Evolutionary conservation across 2,113 vertebrate genomes (phyloP).

Genomic region (Ornithorhynchus anatinus): DNA sequence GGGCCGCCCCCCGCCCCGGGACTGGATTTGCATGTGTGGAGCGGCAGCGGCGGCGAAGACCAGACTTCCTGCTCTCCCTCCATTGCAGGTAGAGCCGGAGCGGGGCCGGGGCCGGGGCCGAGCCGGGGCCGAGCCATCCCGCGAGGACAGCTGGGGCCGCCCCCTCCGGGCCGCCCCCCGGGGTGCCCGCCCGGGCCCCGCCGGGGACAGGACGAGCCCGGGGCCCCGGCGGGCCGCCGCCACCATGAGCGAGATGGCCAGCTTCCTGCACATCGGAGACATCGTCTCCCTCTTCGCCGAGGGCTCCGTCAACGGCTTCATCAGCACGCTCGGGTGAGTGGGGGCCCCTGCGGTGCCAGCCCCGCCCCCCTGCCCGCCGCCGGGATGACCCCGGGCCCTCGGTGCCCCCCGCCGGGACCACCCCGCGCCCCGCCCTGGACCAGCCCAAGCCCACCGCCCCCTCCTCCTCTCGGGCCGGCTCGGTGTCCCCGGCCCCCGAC

Average conservation of each 20-base stretch:
- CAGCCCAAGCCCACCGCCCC: too few relatives aligned
- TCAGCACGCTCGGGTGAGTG: constrained; percentile 94
- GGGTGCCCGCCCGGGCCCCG: background rate
- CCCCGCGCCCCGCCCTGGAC: too few relatives aligned
- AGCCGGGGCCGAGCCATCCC: background rate
- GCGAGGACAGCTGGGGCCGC: constrained; percentile 3
- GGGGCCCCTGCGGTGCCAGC: background rate
- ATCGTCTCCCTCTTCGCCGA: constrained; percentile 97
- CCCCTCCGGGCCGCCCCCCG: background rate
- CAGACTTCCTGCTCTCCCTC: constrained; percentile 54
- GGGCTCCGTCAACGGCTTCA: constrained; percentile 96
- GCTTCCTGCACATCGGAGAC: constrained; percentile 96
- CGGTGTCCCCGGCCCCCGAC: too few relatives aligned
- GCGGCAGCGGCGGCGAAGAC: too few relatives aligned
- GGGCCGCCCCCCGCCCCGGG: constrained; percentile 49
- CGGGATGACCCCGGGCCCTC: background rate
- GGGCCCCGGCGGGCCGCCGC: background rate
- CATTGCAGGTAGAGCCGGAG: constrained; percentile 37
- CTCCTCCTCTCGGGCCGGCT: too few relatives aligned
- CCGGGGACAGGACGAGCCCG: constrained; percentile 1
- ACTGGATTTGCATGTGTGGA: constrained; percentile 49
- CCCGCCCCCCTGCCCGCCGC: background rate
- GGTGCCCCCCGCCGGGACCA: background rate
- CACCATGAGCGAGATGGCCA: constrained; percentile 94
- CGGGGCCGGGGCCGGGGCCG: constrained; percentile 10